A percentile compares a stretch with the other conserved stretches of the same genome.
These are phyloP conservation scores for Charaxes varanes DNA, from an alignment of 1,140 invertebrate genomes.

Conservation along the genomic window DNA sequence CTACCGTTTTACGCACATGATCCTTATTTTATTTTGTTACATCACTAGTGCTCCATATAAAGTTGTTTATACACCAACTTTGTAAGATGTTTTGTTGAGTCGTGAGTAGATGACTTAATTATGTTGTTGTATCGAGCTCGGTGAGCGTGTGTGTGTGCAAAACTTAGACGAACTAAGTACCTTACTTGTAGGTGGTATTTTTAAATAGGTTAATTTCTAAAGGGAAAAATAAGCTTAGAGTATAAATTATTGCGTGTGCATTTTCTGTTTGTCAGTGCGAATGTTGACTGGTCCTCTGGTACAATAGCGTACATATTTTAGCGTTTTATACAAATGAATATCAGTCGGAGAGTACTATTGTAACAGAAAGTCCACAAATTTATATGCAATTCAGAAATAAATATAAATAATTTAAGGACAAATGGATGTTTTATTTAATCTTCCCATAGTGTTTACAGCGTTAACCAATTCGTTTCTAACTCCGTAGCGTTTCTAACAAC, in stretches of 20 bases:
- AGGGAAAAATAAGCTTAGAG: slow-evolving; percentile 53
- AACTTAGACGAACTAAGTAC: slow-evolving; percentile 59
- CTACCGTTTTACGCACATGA: slow-evolving; percentile 8
- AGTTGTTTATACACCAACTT: slow-evolving; percentile 7
- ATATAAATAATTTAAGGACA: slow-evolving; percentile 67
- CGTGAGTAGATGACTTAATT: slow-evolving; percentile 15
- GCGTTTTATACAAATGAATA: slow-evolving; percentile 71
- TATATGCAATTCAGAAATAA: slow-evolving; percentile 72
- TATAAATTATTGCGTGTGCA: slow-evolving; percentile 71
- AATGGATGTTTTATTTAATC: slow-evolving; percentile 30
- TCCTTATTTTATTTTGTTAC: slow-evolving; percentile 13
- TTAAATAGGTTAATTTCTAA: slow-evolving; percentile 62
- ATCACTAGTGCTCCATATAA: slow-evolving; percentile 11
- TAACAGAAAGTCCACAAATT: slow-evolving; percentile 73
- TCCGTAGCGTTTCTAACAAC: too few species aligned
- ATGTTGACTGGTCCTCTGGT: slow-evolving; percentile 51
- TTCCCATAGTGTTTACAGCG: too few species aligned
- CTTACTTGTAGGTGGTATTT: slow-evolving; percentile 60
- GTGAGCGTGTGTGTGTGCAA: slow-evolving; percentile 47
- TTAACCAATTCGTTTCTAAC: too few species aligned
- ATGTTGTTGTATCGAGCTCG: slow-evolving; percentile 46
- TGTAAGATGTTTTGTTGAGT: background rate
- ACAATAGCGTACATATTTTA: slow-evolving; percentile 67
- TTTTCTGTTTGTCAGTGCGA: slow-evolving; percentile 60
- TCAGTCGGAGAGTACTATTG: slow-evolving; percentile 69